Percentiles rank a stretch among this genome's conserved stretches.
These are phyloP conservation scores for Steinernema hermaphroditum DNA, from an alignment of 2,888 invertebrate genomes.

Conservation along the genomic window DNA sequence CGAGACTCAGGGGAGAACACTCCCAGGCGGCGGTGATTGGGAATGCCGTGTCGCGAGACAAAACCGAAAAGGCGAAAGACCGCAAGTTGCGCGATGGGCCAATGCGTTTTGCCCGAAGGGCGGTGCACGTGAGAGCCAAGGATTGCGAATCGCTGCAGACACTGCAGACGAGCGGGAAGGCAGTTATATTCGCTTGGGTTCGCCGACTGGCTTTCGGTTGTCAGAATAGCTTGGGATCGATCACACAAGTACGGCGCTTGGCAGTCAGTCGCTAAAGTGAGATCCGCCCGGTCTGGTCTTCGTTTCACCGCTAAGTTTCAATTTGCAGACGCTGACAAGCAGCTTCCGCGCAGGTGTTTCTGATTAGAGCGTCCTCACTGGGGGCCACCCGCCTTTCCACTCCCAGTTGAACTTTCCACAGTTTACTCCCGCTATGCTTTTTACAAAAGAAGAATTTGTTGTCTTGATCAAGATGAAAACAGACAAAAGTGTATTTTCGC, in stretches of 20 bases:
- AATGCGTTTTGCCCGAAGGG: neutral
- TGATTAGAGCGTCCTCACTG: neutral
- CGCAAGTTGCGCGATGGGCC: constrained; percentile 20
- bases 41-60: constrained; percentile 19
- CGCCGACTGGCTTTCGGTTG: neutral
- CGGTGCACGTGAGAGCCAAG: constrained; percentile 7
- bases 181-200: constrained; percentile 4
- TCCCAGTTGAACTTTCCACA: too few relatives aligned
- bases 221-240: constrained; percentile 20
- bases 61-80: neutral
- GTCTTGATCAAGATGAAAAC: too few relatives aligned
- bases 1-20: neutral
- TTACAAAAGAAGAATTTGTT: too few relatives aligned
- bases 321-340: neutral
- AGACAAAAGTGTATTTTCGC: too few relatives aligned
- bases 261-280: neutral
- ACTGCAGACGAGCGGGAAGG: neutral
- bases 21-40: constrained; percentile 19
- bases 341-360: constrained; percentile 22
- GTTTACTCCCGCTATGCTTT: too few relatives aligned
- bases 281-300: constrained; percentile 4
- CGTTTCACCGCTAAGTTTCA: neutral
- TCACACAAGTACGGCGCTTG: constrained; percentile 10
- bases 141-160: neutral
- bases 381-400: too few relatives aligned